Evolutionary conservation across 1,140 invertebrate genomes (phyloP), one percentile per base, ranked within the genome.

Genomic region (Drosophila ercepeae): DNA sequence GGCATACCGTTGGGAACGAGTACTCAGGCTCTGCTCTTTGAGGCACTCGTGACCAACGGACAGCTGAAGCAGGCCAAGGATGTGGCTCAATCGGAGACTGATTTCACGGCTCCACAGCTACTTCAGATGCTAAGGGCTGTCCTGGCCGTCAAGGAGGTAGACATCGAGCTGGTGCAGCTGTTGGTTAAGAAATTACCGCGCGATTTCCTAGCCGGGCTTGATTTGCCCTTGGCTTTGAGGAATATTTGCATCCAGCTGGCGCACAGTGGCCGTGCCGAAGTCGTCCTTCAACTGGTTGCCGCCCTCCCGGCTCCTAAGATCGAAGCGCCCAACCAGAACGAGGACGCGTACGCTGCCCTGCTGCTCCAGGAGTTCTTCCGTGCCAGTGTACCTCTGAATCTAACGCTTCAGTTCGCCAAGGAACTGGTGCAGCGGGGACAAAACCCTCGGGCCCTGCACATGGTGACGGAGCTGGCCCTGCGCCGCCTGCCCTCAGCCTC

Each of bases 1-100:
- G 79, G 92, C 8, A 71, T 93, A 2, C 11, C 58, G 6, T 54
- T 49, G 11, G 68, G 55, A 8, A 78, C 39, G 19, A 25, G 49
- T n/a, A 71, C 90, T 0, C 76, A 84, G 93, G 94, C 81, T 67
- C 92, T 72, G 84, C 92, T 81, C 92, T 94, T 71, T 90, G 94
- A 55, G 78, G 93, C 90, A 90, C 92, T 65, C 92, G 94, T 91
- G 81, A 93, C 71, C 83, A 91, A 68, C 60, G 90, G 21, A 5
- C 48, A 78, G 21, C 25, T 49, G 51, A 50, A n/a, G 9, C 89
- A 82, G 41, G 90, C 89, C 11, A 41, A 6, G 1, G 70, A 77
- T 0, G 29, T 90, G 25, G 57, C 89, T 5, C 57, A 68, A n/a
- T 44, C 27, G 39, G 54, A 71, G 6, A 34, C 36, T 14, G 72